phyloP scores from a whole-genome alignment of 2,888 invertebrate species.

The Mylabris sibirica region DNA sequence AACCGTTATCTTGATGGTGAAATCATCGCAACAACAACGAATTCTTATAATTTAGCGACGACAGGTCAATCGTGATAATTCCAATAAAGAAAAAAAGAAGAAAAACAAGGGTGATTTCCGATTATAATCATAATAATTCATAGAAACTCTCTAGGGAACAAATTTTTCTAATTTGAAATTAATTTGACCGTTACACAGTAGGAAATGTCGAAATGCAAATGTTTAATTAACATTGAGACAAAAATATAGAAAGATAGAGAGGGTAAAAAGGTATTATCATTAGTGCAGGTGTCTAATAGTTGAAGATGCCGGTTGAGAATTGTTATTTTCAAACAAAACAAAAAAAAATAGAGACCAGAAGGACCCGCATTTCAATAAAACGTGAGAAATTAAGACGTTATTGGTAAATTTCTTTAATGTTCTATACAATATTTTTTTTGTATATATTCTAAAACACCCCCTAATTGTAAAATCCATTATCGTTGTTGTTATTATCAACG shows the following conservation, averaged over 20 bases:
- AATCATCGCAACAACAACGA: not conserved
- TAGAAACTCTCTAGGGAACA: not conserved
- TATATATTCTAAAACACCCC: not conserved
- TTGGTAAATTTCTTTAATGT: not conserved
- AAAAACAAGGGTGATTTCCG: not conserved
- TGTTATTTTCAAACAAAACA: not conserved
- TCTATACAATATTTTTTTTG: not conserved
- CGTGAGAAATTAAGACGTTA: conserved; percentile 11
- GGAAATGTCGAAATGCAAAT: conserved; percentile 1
- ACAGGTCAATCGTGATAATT: not conserved
- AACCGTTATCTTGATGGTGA: not conserved
- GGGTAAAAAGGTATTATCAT: not conserved
- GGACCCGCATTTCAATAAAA: not conserved
- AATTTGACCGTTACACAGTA: not conserved
- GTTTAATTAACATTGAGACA: not conserved
- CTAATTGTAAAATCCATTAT: not conserved
- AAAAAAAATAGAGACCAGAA: not conserved
- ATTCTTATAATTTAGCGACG: conserved; percentile 5
- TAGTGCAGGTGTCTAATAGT: not conserved
- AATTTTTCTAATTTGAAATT: not conserved
- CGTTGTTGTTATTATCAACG: not conserved
- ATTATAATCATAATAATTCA: not conserved
- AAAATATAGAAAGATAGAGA: not conserved
- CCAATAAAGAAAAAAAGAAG: not conserved
- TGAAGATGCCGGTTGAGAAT: no score